A percentile compares a stretch with the other conserved stretches of the same genome.
Conservation (phyloP, 2,113 vertebrate species). For the Hypocryptadius cinnamomeus region DNA sequence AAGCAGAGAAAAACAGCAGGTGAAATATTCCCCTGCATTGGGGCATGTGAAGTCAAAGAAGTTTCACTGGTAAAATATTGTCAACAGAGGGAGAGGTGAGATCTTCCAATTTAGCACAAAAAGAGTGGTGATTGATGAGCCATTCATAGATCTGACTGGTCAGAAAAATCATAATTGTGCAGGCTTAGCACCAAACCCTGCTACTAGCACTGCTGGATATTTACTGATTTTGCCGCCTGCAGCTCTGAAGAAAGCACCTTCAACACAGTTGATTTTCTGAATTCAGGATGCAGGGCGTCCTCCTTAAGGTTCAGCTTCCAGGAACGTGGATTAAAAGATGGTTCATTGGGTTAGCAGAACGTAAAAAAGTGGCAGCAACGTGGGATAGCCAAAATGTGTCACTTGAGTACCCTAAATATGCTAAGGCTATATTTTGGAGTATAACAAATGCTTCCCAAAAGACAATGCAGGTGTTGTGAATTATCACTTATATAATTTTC, state of each 20-base stretch:
- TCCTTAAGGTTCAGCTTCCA: neutral
- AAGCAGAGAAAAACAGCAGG: neutral
- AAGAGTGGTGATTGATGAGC: neutral
- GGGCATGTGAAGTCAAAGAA: neutral
- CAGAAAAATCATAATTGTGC: neutral
- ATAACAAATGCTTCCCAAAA: neutral
- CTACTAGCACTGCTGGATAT: neutral
- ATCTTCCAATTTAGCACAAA: neutral
- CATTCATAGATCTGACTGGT: neutral
- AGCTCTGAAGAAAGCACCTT: neutral
- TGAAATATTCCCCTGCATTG: neutral
- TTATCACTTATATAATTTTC: neutral
- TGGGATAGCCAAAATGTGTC: neutral
- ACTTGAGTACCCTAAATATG: neutral
- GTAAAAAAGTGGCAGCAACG: neutral
- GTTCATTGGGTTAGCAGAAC: neutral
- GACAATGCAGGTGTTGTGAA: neutral
- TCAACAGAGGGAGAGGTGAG: neutral
- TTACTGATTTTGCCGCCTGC: neutral
- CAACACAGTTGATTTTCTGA: neutral
- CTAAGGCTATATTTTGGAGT: neutral
- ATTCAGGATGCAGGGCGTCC: neutral
- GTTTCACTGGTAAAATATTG: neutral
- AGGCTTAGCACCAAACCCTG: neutral
- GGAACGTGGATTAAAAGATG: neutral